These are phyloP conservation scores for Rhadina sibilatrix DNA, from an alignment of 2,113 vertebrate species.

Conservation along the genomic window DNA sequence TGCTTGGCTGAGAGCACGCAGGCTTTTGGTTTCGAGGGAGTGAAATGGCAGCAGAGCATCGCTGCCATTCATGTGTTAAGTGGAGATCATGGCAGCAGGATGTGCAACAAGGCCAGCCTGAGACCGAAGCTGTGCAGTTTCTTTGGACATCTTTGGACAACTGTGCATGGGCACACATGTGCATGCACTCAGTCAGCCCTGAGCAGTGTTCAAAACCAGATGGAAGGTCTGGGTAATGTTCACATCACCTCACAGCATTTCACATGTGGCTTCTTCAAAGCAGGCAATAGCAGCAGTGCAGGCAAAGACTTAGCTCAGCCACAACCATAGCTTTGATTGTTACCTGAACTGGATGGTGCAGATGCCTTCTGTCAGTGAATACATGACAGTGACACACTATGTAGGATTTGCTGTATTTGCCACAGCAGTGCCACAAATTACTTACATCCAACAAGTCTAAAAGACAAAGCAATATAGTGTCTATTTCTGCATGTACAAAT, in stretches of 20 bases:
- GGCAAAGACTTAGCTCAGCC: neutral
- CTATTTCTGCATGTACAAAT: neutral
- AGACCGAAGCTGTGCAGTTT: rapidly evolving
- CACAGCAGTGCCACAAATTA: neutral
- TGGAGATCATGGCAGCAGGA: neutral
- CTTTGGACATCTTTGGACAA: neutral
- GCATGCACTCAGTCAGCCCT: neutral
- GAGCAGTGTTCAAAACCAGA: neutral
- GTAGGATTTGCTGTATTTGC: neutral
- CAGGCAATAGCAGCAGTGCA: neutral
- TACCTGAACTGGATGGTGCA: neutral
- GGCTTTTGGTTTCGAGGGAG: neutral
- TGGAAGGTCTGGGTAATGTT: slow-evolving; percentile 38
- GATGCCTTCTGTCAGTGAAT: neutral
- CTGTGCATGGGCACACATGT: neutral
- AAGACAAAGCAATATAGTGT: neutral
- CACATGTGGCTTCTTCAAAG: slow-evolving; percentile 30
- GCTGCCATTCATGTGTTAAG: rapidly evolving
- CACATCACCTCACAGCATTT: neutral
- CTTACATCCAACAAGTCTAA: neutral
- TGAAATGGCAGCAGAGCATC: rapidly evolving
- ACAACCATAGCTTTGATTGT: neutral
- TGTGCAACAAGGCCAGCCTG: rapidly evolving
- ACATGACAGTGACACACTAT: rapidly evolving
- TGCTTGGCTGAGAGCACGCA: neutral